Evolutionary conservation across 2,888 invertebrate species (phyloP).

Genomic region (Drosophila hamatofila): DNA sequence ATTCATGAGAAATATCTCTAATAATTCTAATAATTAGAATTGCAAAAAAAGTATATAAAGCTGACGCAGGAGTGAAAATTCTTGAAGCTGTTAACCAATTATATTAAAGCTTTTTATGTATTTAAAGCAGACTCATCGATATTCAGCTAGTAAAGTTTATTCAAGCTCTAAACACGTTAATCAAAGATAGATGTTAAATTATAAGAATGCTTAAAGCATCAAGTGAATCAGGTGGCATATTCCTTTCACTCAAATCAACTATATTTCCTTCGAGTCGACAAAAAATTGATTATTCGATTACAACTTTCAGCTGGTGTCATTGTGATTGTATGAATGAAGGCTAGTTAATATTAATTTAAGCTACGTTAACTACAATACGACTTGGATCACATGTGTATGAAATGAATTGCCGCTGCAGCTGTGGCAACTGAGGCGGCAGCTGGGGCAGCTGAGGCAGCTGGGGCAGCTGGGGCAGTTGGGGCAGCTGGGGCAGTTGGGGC

Average conservation of each 20-base stretch:
- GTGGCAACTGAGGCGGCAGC: conserved; percentile 35
- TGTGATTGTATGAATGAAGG: conserved; percentile 49
- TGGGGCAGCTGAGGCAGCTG: conserved; percentile 24
- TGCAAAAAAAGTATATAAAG: neutral
- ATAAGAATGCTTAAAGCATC: neutral
- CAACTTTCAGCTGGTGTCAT: conserved; percentile 39
- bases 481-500: conserved; percentile 3
- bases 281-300: conserved; percentile 15
- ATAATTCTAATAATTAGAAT: neutral
- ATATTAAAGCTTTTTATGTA: neutral
- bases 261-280: neutral
- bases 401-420: conserved; percentile 65
- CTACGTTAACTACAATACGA: conserved; percentile 82
- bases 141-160: too few species aligned
- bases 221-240: neutral
- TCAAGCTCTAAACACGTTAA: neutral
- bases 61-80: neutral
- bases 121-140: neutral
- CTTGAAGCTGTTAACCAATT: neutral
- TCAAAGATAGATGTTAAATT: neutral
- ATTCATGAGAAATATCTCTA: too few species aligned
- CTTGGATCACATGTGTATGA: conserved; percentile 83
- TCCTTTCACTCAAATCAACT: conserved; percentile 8
- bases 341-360: conserved; percentile 70
- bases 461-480: conserved; percentile 14